Conservation (phyloP, 2,797 vertebrate genomes). For the Sebastes paucispinis region DNA sequence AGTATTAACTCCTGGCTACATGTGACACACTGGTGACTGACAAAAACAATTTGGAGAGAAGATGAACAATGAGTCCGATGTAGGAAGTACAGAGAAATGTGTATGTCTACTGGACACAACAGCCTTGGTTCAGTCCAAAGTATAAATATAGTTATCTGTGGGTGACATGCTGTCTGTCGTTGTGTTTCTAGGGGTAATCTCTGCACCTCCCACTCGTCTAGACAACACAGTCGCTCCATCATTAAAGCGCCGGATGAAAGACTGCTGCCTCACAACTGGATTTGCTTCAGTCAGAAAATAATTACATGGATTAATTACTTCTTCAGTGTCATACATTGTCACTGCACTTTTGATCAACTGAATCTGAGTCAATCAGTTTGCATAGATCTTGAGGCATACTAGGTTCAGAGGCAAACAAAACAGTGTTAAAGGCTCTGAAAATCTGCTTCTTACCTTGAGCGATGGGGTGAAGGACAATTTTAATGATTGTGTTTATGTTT, state of each 20-base stretch:
- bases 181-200: neutral
- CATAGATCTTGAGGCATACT: neutral
- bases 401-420: neutral
- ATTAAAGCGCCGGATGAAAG: slow-evolving; percentile 23
- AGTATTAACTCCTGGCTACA: slow-evolving; percentile 8
- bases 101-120: neutral
- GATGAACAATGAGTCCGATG: neutral
- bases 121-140: neutral
- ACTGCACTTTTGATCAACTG: neutral
- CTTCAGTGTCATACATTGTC: neutral
- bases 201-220: slow-evolving; percentile 49
- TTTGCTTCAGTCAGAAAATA: neutral
- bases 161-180: neutral
- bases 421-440: neutral
- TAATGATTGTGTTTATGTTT: neutral
- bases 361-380: neutral
- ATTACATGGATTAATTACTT: slow-evolving; percentile 5
- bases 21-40: slow-evolving; percentile 34
- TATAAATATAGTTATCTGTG: slow-evolving; percentile 42
- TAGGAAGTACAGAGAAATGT: neutral
- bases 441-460: no score
- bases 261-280: neutral
- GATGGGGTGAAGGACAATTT: no score
- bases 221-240: slow-evolving; percentile 35
- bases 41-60: slow-evolving; percentile 26